Evolutionary conservation across 2,888 invertebrate genomes (phyloP).

Genomic region (Leptogaster cylindrica): DNA sequence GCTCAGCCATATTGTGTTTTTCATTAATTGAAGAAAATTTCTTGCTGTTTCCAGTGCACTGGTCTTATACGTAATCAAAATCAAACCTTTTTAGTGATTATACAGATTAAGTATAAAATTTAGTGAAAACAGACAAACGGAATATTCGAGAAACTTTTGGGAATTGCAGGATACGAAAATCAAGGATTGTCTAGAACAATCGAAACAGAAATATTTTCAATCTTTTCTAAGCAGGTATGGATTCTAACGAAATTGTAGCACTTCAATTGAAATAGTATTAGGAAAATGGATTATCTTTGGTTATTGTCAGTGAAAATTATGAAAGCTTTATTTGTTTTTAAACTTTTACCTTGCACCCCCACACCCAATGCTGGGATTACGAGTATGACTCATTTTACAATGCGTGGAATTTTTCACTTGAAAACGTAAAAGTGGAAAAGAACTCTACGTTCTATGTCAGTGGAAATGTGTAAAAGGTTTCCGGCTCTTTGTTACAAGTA

Average conservation of each 20-base stretch:
- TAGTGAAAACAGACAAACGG: too few species aligned
- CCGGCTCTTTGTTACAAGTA: too few species aligned
- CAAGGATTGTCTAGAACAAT: too few species aligned
- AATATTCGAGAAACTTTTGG: too few species aligned
- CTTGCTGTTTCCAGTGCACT: slow-evolving; percentile 18
- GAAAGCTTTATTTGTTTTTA: not conserved
- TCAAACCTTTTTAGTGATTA: slow-evolving; percentile 13
- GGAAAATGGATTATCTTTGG: not conserved
- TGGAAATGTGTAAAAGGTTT: too few species aligned
- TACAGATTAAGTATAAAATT: slow-evolving; percentile 6
- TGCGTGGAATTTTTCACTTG: not conserved
- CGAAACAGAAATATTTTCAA: not conserved
- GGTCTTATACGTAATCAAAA: slow-evolving; percentile 6
- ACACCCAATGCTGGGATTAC: slow-evolving; percentile 17
- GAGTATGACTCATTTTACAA: slow-evolving; percentile 6
- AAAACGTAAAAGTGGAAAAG: too few species aligned
- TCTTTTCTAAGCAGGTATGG: slow-evolving; percentile 5
- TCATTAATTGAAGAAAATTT: slow-evolving; percentile 24
- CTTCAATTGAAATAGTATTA: not conserved
- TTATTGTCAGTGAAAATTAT: not conserved
- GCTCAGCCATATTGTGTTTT: slow-evolving; percentile 33
- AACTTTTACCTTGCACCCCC: not conserved
- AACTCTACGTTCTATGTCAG: too few species aligned
- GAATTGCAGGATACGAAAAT: too few species aligned
- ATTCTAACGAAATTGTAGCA: not conserved